These are phyloP conservation scores for Muscicapa adusta DNA, from an alignment of 2,113 vertebrate genomes.

Conservation along the genomic window DNA sequence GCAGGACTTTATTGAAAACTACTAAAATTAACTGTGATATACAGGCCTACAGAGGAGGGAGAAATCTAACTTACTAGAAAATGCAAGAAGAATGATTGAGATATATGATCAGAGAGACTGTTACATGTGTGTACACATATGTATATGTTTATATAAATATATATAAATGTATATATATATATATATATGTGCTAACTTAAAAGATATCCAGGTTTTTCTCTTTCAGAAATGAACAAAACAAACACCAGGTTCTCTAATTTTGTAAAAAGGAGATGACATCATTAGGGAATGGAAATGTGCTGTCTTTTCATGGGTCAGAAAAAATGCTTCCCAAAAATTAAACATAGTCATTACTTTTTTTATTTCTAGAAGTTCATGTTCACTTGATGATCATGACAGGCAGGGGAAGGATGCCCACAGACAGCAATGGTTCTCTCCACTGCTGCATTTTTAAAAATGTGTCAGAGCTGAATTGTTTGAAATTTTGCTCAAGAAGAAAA, in stretches of 20 bases:
- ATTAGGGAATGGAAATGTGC: background rate
- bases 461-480: background rate
- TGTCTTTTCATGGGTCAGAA: background rate
- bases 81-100: background rate
- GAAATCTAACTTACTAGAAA: background rate
- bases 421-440: background rate
- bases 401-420: background rate
- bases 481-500: background rate
- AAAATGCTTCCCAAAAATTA: background rate
- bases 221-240: background rate
- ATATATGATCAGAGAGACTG: background rate
- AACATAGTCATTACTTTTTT: background rate
- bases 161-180: background rate
- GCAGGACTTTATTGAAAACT: background rate
- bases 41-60: background rate
- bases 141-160: background rate
- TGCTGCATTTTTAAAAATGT: background rate
- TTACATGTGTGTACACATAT: background rate
- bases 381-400: background rate
- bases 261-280: background rate
- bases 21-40: background rate
- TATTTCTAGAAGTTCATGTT: background rate
- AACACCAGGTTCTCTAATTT: background rate
- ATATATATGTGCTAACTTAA: background rate
- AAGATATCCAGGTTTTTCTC: background rate